Evolutionary conservation across 2,888 invertebrate species (phyloP).

Genomic region (Yponomeuta malinellus): DNA sequence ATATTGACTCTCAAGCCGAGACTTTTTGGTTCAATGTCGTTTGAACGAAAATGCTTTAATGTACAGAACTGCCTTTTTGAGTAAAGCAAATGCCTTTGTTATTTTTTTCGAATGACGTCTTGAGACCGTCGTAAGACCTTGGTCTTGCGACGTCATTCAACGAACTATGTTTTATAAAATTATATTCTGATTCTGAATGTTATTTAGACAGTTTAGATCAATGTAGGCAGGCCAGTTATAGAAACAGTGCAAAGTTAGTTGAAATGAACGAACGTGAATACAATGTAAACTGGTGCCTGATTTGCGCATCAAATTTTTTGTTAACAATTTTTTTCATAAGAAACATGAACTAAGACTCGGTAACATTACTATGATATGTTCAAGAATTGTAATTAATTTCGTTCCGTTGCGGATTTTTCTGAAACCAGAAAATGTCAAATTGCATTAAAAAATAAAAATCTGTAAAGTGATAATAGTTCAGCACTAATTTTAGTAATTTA

Average conservation of each 20-base stretch:
- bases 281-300: neutral
- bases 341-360: neutral
- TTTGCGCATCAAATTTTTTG: neutral
- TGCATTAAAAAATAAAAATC: neutral
- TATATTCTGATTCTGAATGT: neutral
- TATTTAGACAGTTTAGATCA: neutral
- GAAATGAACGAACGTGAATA: neutral
- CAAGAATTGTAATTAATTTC: neutral
- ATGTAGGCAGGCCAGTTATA: neutral
- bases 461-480: conserved; percentile 19
- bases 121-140: too few species aligned
- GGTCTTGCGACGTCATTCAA: neutral
- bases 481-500: conserved; percentile 46
- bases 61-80: neutral
- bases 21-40: neutral
- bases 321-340: neutral
- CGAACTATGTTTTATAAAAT: neutral
- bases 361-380: neutral
- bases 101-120: neutral
- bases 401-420: neutral
- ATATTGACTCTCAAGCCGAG: neutral
- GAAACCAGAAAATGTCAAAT: neutral
- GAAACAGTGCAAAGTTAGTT: neutral
- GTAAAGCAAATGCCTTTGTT: neutral
- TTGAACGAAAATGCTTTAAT: neutral